Evolutionary conservation across 2,797 vertebrate genomes (phyloP).

Genomic region (Chaenodraco wilsoni): DNA sequence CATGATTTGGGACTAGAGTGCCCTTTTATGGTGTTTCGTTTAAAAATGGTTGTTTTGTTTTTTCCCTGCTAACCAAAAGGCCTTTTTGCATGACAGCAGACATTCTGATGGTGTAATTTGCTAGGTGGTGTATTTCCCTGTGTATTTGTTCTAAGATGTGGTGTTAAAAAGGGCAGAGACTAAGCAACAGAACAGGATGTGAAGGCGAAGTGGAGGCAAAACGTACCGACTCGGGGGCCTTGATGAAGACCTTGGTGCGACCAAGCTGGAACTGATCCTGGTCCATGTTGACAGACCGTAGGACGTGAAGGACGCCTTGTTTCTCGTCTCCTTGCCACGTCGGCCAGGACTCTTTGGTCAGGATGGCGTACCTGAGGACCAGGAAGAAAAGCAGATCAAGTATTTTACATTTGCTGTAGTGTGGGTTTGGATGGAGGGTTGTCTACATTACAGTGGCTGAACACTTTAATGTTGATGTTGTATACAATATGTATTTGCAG

Average conservation of each 20-base stretch:
- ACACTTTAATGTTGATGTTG: neutral
- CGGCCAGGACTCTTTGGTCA: slow-evolving; percentile 97
- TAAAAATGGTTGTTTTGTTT: slow-evolving; percentile 52
- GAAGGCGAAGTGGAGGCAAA: neutral
- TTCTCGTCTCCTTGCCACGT: slow-evolving; percentile 95
- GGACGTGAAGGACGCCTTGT: slow-evolving; percentile 92
- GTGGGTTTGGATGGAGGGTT: neutral
- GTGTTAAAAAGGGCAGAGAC: neutral
- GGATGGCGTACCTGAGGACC: slow-evolving; percentile 91
- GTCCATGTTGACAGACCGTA: slow-evolving; percentile 96
- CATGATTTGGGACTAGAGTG: slow-evolving; percentile 59
- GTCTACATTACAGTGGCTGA: neutral
- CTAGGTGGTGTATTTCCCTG: neutral
- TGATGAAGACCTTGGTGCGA: slow-evolving; percentile 93
- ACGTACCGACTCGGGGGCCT: slow-evolving; percentile 96
- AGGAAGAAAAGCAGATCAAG: neutral
- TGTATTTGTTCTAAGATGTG: neutral
- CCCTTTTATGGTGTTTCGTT: slow-evolving; percentile 72
- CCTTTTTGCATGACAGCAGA: slow-evolving; percentile 22
- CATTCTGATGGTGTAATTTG: slow-evolving; percentile 12
- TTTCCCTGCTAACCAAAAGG: slow-evolving; percentile 34
- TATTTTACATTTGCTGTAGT: neutral
- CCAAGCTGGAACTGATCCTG: slow-evolving; percentile 96
- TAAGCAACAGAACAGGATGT: neutral
- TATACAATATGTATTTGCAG: too few relatives aligned